Conservation (phyloP, 2,888 invertebrate species). For the Taphrorychus bicolor region DNA sequence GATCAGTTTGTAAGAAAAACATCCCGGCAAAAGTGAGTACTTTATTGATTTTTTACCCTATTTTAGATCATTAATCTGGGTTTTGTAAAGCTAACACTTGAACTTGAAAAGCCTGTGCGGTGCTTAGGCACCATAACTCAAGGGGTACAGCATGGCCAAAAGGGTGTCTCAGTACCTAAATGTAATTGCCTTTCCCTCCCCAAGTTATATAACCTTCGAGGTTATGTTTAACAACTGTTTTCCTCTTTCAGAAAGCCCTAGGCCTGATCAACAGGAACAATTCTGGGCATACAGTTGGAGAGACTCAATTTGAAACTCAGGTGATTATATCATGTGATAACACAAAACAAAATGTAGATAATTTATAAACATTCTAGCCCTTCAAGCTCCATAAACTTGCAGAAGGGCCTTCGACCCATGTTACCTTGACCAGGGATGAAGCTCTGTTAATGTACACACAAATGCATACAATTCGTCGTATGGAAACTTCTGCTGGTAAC, state of each 20-base stretch:
- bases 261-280: slow-evolving; percentile 57
- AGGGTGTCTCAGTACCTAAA: slow-evolving; percentile 45
- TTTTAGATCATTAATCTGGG: slow-evolving; percentile 3
- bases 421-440: slow-evolving; percentile 81
- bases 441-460: slow-evolving; percentile 80
- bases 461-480: slow-evolving; percentile 85
- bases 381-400: slow-evolving; percentile 92
- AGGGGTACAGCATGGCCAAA: slow-evolving; percentile 45
- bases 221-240: slow-evolving; percentile 24
- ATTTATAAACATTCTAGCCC: slow-evolving; percentile 66
- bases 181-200: slow-evolving; percentile 42
- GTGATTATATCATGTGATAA: slow-evolving; percentile 50
- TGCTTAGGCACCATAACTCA: slow-evolving; percentile 6
- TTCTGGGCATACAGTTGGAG: slow-evolving; percentile 51
- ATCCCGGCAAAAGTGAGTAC: slow-evolving; percentile 61
- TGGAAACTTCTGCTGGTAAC: slow-evolving; percentile 94
- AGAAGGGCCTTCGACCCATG: slow-evolving; percentile 77
- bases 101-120: too few species aligned
- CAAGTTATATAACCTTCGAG: slow-evolving; percentile 11
- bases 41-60: slow-evolving; percentile 25
- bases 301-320: slow-evolving; percentile 69
- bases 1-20: slow-evolving; percentile 57
- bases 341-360: neutral
- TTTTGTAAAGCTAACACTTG: slow-evolving; percentile 26
- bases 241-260: slow-evolving; percentile 53